Percentiles rank a stretch among this genome's conserved stretches.
Evolutionary conservation across 2,113 vertebrate species (phyloP).

Genomic region (Lamprotornis superbus): DNA sequence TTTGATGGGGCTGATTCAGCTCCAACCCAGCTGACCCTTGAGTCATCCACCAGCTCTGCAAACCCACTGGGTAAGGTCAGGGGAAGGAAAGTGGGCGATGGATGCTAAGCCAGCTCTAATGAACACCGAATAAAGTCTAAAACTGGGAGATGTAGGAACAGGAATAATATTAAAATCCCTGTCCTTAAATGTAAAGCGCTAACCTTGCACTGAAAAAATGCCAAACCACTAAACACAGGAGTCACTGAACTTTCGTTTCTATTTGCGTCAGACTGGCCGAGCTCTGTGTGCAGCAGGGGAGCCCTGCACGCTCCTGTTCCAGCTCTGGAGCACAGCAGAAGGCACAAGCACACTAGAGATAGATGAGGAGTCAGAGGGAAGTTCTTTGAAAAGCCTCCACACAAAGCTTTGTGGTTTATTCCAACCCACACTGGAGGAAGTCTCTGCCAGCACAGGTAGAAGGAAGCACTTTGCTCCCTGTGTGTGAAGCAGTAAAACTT

Average conservation of each 20-base stretch:
- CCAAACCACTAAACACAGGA: conserved; percentile 50
- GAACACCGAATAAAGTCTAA: background rate
- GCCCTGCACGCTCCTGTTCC: background rate
- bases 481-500: background rate
- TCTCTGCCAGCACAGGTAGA: background rate
- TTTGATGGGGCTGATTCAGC: background rate
- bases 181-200: background rate
- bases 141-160: background rate
- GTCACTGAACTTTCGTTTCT: background rate
- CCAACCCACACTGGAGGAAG: background rate
- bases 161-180: background rate
- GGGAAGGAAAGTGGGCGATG: background rate
- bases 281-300: background rate
- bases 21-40: background rate
- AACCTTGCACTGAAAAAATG: background rate
- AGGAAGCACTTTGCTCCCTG: background rate
- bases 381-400: background rate
- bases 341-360: background rate
- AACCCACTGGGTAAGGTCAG: background rate
- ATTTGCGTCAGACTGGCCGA: background rate
- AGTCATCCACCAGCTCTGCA: background rate
- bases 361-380: background rate
- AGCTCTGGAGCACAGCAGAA: background rate
- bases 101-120: background rate
- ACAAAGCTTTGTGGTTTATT: background rate